phyloP scores from a whole-genome alignment of 2,888 invertebrate genomes.

The Hetaerina titia region DNA sequence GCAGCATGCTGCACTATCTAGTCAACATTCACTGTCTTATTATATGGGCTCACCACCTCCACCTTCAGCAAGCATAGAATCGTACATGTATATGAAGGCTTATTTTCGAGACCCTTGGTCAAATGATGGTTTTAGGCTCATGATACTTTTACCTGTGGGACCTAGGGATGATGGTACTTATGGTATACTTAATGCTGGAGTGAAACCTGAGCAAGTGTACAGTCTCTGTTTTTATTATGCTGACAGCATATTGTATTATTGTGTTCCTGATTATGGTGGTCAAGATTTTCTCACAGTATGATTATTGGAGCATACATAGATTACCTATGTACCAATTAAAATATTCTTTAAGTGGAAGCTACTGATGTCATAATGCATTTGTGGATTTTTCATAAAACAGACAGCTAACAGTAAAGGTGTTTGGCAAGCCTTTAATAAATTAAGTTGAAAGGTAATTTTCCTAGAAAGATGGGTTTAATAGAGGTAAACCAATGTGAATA shows the following conservation, averaged over 20 bases:
- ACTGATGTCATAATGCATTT: not conserved
- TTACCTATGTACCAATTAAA: not conserved
- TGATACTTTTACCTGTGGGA: constrained; percentile 68
- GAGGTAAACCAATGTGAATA: not conserved
- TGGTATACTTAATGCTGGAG: constrained; percentile 68
- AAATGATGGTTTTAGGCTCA: constrained; percentile 66
- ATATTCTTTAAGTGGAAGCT: not conserved
- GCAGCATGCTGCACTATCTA: not conserved
- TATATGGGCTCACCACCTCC: constrained; percentile 7
- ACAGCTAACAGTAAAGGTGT: not conserved
- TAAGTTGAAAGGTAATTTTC: not conserved
- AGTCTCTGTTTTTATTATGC: constrained; percentile 68
- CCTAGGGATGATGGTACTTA: constrained; percentile 68
- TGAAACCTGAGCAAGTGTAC: constrained; percentile 55
- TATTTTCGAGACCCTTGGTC: constrained; percentile 48
- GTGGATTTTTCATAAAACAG: not conserved
- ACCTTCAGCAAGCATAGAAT: not conserved
- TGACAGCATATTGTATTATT: constrained; percentile 59
- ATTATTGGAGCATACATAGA: not conserved
- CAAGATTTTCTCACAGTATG: constrained; percentile 50
- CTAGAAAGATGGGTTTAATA: not conserved
- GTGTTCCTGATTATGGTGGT: constrained; percentile 10
- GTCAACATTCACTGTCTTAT: not conserved
- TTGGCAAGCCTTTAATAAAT: not conserved
- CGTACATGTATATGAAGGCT: constrained; percentile 59